Evolutionary conservation across 2,797 vertebrate species (phyloP).

Genomic region (Rhincodon typus): DNA sequence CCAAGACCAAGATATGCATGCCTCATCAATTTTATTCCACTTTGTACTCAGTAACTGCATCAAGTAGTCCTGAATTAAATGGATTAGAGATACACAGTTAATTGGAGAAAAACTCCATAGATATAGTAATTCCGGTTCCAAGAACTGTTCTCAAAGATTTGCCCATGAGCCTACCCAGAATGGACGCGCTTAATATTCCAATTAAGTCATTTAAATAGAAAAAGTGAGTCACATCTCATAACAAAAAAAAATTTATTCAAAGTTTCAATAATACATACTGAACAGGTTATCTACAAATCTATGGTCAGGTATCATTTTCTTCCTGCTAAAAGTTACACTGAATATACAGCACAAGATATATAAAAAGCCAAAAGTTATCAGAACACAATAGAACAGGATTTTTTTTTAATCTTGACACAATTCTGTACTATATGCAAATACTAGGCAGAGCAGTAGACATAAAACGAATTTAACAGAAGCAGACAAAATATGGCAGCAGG

Average conservation of each 20-base stretch:
- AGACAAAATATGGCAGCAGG: conserved; percentile 15
- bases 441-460: conserved; percentile 33
- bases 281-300: conserved; percentile 37
- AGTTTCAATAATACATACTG: conserved; percentile 38
- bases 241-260: conserved; percentile 37
- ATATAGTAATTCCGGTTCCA: background rate
- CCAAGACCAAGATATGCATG: background rate
- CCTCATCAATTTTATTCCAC: background rate
- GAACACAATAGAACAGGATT: conserved; percentile 31
- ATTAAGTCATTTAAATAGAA: background rate
- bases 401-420: conserved; percentile 16
- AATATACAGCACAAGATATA: conserved; percentile 38
- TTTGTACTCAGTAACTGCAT: background rate
- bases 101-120: background rate
- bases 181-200: background rate
- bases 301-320: conserved; percentile 37
- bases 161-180: background rate
- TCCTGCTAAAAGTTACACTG: conserved; percentile 37
- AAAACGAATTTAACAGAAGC: conserved; percentile 31
- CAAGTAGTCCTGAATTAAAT: background rate
- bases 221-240: conserved; percentile 13
- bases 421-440: conserved; percentile 35
- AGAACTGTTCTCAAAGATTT: background rate
- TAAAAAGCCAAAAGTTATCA: conserved; percentile 12
- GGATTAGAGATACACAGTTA: background rate